These are phyloP conservation scores for Lacanobia wlatinum DNA, from an alignment of 2,888 invertebrate species.

Conservation along the genomic window DNA sequence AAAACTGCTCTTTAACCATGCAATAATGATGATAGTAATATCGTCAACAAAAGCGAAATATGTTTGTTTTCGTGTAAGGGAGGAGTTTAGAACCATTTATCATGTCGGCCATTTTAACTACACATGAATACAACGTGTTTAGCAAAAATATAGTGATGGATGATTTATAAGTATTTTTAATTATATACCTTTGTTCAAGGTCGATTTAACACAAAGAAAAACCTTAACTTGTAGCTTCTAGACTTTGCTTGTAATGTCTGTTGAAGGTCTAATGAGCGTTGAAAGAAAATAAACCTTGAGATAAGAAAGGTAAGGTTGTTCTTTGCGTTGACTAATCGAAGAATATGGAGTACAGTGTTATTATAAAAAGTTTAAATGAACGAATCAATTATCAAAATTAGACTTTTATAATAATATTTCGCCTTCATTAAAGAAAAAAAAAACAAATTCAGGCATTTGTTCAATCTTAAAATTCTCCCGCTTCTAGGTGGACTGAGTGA, in stretches of 20 bases:
- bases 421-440: background rate
- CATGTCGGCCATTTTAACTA: conserved; percentile 29
- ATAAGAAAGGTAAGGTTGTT: background rate
- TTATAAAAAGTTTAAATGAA: conserved; percentile 1
- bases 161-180: conserved; percentile 29
- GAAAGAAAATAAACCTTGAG: conserved; percentile 1
- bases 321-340: background rate
- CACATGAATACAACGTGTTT: conserved; percentile 4
- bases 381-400: conserved; percentile 30
- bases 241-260: conserved; percentile 4
- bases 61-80: conserved; percentile 31
- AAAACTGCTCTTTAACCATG: background rate
- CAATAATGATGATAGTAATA: conserved; percentile 16
- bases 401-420: background rate
- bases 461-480: too few relatives aligned
- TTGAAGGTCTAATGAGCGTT: conserved; percentile 7
- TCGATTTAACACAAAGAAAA: conserved; percentile 22
- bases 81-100: conserved; percentile 38
- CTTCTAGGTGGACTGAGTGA: too few relatives aligned
- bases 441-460: too few relatives aligned
- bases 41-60: conserved; percentile 4
- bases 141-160: conserved; percentile 40
- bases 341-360: background rate
- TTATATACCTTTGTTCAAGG: conserved; percentile 26
- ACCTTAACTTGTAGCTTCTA: background rate